These are phyloP conservation scores for Drosophila sordidula DNA, from an alignment of 2,888 invertebrate species.

Conservation along the genomic window DNA sequence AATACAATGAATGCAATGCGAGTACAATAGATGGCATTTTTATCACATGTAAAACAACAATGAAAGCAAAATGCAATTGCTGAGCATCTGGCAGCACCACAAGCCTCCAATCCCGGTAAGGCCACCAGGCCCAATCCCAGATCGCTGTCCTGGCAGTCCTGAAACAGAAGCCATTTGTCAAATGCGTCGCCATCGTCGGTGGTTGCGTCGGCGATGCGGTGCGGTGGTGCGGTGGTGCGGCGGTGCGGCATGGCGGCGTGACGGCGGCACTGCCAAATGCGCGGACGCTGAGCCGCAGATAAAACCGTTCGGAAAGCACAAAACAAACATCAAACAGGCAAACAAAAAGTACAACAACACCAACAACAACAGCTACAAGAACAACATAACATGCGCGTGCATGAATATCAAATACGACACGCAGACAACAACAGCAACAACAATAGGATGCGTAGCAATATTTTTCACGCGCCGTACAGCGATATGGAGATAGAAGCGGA, in stretches of 20 bases:
- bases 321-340: conserved; percentile 81
- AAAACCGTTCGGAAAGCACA: conserved; percentile 82
- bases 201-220: conserved; percentile 16
- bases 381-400: conserved; percentile 68
- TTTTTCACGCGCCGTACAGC: conserved; percentile 73
- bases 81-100: conserved; percentile 63
- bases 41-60: conserved; percentile 79
- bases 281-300: conserved; percentile 79
- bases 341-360: conserved; percentile 71
- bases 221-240: conserved; percentile 6
- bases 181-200: conserved; percentile 66
- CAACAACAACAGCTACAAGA: conserved; percentile 35
- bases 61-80: conserved; percentile 54
- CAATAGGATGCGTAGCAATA: conserved; percentile 78
- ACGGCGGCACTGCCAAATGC: conserved; percentile 58
- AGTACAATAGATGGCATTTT: conserved; percentile 77
- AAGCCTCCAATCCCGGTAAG: conserved; percentile 63
- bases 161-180: conserved; percentile 83
- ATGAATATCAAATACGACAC: conserved; percentile 72
- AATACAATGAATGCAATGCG: conserved; percentile 52
- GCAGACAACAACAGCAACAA: conserved; percentile 56
- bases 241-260: conserved; percentile 20
- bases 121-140: conserved; percentile 69
- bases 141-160: conserved; percentile 61
- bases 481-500: conserved; percentile 29